Percentiles rank a stretch among this genome's conserved stretches.
phyloP scores from a whole-genome alignment of 2,113 vertebrate species.

The Trematocara unimaculatum region DNA sequence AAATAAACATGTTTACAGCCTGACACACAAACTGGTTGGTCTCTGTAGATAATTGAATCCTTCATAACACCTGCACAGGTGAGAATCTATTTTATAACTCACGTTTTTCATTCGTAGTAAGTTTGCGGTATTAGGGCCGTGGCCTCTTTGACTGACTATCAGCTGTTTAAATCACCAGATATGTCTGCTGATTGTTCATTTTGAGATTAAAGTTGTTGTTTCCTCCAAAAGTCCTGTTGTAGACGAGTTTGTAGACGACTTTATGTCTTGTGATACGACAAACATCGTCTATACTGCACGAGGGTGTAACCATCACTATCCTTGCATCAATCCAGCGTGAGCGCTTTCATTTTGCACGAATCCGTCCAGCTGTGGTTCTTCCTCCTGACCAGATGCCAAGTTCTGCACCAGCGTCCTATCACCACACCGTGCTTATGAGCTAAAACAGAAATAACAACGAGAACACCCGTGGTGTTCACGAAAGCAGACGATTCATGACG shows the following conservation, averaged over 20 bases:
- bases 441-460: not conserved
- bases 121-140: not conserved
- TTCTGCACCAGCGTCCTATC: not conserved
- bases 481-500: not conserved
- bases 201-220: not conserved
- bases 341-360: not conserved
- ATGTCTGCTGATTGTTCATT: not conserved
- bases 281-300: not conserved
- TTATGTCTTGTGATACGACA: not conserved
- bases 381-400: not conserved
- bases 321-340: not conserved
- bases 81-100: not conserved
- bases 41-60: not conserved
- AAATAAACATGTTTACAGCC: not conserved
- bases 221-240: not conserved
- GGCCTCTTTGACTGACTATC: not conserved
- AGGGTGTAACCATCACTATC: not conserved
- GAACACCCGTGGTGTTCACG: not conserved
- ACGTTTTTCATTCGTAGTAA: not conserved
- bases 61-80: not conserved
- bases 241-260: not conserved
- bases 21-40: not conserved
- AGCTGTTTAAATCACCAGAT: not conserved
- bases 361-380: not conserved
- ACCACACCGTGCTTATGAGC: not conserved